Evolutionary conservation across 2,797 vertebrate species (phyloP), one percentile per base, ranked within the genome.

Genomic region (Phoxinus dragarum): DNA sequence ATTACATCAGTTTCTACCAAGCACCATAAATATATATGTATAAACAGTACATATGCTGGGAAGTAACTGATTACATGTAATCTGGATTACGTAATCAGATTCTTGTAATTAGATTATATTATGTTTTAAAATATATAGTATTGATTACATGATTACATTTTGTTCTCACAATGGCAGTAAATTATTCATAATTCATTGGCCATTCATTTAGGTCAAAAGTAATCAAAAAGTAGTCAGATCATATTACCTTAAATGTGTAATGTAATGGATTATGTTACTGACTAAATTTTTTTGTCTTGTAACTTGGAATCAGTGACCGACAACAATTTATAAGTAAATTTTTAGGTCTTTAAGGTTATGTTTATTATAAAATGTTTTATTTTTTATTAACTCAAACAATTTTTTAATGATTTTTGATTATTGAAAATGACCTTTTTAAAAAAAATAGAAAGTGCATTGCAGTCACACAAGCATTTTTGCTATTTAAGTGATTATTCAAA

Each of bases 331-430:
- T 1, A 61, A 61, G 11, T 61, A 12, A 23, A 59, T 23, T 6
- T 10, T n/a, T 59, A 7, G 21, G 6, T 54, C 21, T 54, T 54
- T 21, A 49, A 47, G 2, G 7, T 6, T n/a, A 9, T 1, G 3
- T 23, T 56, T 56, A 23, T 56, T 19, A 23, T 9, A 23, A 3
- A 3, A 11, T 19, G 3, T 3, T 56, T 54, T 5, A 49, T 8
- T 11, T 5, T 61, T 12, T 2, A 61, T 61, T 64, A 64, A 64
- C 1, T 2, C 11, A 14, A 64, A 14, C 2, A 0, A 5, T 12
- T 61, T n/a, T 27, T 27, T 27, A 2, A 61, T 27, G 11, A 59
- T 14, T 64, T 64, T 61, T 27, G 10, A n/a, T 11, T 59, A n/a
- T 5, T 59, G 4, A 12, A 61, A 27, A 27, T 61, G 12, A 61